These are phyloP conservation scores for Papilio gigon DNA, from an alignment of 2,888 invertebrate genomes.

Conservation along the genomic window DNA sequence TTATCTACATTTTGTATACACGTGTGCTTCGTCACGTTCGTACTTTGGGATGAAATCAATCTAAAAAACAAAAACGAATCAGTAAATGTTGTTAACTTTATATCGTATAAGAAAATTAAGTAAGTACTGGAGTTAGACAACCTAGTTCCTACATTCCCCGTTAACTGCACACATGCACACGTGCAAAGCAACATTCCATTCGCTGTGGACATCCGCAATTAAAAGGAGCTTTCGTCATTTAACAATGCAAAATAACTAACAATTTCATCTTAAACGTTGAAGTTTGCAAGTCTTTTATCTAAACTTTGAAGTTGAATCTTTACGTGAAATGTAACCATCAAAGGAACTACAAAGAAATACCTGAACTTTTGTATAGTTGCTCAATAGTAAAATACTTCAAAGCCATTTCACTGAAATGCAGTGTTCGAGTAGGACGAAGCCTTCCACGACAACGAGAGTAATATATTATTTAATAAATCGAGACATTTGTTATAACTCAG, in stretches of 20 bases:
- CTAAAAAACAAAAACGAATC: no score
- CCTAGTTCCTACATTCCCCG: background rate
- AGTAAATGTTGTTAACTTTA: no score
- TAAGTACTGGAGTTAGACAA: background rate
- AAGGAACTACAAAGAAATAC: background rate
- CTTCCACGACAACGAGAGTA: no score
- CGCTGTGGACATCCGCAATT: background rate
- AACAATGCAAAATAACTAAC: background rate
- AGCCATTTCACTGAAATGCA: slow-evolving; percentile 24
- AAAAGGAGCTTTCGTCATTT: background rate
- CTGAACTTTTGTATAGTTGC: no score
- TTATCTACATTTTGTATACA: background rate
- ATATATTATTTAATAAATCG: background rate
- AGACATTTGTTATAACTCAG: no score
- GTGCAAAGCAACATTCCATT: background rate
- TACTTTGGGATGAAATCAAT: no score
- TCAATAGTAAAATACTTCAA: background rate
- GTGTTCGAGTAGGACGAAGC: background rate
- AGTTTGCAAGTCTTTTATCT: no score
- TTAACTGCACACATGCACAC: background rate
- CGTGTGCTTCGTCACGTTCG: background rate
- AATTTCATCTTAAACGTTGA: no score
- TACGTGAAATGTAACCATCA: background rate
- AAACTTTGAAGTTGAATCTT: no score
- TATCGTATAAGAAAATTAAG: background rate